Conservation (phyloP, 1,140 invertebrate species). For the Brachionus paranguensis region DNA sequence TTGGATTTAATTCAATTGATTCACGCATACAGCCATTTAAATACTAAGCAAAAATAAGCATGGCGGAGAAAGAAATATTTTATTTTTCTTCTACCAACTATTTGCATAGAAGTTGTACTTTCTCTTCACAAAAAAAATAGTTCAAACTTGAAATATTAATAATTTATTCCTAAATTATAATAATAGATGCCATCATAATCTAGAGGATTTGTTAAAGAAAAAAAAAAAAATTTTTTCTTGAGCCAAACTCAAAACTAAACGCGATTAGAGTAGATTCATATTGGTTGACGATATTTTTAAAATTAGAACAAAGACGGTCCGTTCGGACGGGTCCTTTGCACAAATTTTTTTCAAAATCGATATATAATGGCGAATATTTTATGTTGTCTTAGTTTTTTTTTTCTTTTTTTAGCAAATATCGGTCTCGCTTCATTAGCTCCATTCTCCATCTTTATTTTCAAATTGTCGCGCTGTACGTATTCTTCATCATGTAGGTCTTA, state of each 20-base stretch:
- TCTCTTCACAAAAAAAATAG: background rate
- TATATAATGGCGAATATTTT: background rate
- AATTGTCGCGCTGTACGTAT: background rate
- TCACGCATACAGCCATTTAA: slow-evolving; percentile 14
- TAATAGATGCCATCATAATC: background rate
- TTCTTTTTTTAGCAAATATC: background rate
- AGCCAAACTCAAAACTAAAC: background rate
- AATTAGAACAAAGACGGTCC: background rate
- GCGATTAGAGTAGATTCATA: slow-evolving; percentile 2
- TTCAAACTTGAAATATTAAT: background rate
- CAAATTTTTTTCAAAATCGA: background rate
- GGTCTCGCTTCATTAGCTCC: slow-evolving; percentile 5
- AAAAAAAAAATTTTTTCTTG: background rate
- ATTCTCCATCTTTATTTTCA: background rate
- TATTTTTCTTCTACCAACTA: background rate
- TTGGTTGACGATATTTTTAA: background rate
- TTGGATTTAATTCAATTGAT: slow-evolving; percentile 29
- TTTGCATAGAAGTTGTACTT: background rate
- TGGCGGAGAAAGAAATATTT: slow-evolving; percentile 9
- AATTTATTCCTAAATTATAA: background rate
- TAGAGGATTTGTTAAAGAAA: background rate
- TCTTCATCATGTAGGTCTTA: background rate
- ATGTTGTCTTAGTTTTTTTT: slow-evolving; percentile 5
- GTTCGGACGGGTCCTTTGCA: background rate
- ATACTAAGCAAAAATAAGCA: background rate